Base-by-base conservation (phyloP, 2,888 invertebrate species). In the Urechis unicinctus region DNA sequence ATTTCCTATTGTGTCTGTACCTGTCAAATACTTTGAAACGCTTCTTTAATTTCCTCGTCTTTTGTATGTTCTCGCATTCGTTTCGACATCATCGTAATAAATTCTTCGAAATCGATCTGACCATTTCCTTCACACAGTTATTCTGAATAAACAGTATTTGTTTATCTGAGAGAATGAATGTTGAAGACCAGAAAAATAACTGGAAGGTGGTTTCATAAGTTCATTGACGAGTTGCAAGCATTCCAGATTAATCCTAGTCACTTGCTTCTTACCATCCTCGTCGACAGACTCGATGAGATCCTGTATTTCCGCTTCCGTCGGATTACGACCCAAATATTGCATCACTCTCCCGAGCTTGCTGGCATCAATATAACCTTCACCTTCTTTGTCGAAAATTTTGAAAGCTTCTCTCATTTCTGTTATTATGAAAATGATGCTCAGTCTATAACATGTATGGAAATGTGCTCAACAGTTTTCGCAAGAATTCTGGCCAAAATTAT, bases 261-360 rank as follows among this genome's bases (percentile, higher is more conserved):
- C n/a, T n/a, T n/a, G n/a, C n/a, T n/a, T n/a, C 41, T 41, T 50
- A 58, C 58, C 58, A 21, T 58, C 56, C 24, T 43, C 51, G 45
- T 61, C 61, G 25, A 58, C 59, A 2, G 57, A 52, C 24, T 42
- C 50, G 26, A 61, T 59, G 30, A 59, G 52, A 29, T 59, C 57
- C 50, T 57, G 53, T 6, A 61, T 26, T 17, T 61, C 61, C 4
- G 59, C 55, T 29, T 59, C 59, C 5, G 59, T 53, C 3, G 53
- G 57, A 6, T 53, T 48, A 28, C 50, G 43, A 1, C 61, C 61
- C 5, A 61, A 48, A 6, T 47, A 48, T 21, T 48, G 42, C 29
- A 56, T 36, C 17, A 45, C 60, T 5, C 41, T 47, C 36, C 56
- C 50, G 24, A 61, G 57, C 28, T 56, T 60, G 9, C 17, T 42